A percentile compares a stretch with the other conserved stretches of the same genome.
Evolutionary conservation across 1,140 invertebrate species (phyloP).

Genomic region (Cydia strobilella): DNA sequence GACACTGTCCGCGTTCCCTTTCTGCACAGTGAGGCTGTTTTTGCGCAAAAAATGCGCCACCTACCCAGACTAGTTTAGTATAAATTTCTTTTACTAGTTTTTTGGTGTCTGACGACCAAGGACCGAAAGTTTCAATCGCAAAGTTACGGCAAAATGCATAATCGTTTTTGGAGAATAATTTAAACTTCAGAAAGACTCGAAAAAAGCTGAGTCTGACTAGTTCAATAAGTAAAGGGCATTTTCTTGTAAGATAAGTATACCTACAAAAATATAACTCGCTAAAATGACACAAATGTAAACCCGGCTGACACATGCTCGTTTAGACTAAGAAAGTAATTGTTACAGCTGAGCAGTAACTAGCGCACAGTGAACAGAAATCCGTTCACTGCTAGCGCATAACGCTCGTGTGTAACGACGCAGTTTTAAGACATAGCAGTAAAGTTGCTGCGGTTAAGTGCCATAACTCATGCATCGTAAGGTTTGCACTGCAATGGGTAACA

Average conservation of each 20-base stretch:
- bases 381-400: not conserved
- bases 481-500: not conserved
- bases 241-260: no score
- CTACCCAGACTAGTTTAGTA: no score
- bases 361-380: no score
- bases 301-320: not conserved
- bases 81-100: no score
- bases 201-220: not conserved
- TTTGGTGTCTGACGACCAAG: no score
- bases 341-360: not conserved
- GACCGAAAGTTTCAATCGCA: no score
- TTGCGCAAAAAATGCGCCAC: no score
- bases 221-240: not conserved
- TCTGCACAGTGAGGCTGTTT: no score
- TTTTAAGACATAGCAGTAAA: not conserved
- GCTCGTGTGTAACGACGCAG: not conserved
- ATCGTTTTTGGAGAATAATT: not conserved
- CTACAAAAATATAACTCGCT: no score
- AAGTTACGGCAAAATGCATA: not conserved
- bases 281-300: no score
- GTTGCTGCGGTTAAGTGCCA: not conserved
- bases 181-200: no score
- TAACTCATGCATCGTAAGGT: conserved; percentile 7
- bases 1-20: no score
- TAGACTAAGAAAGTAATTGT: not conserved